Percentiles rank a stretch among this genome's conserved stretches.
These are phyloP conservation scores for Spicauda simplicius DNA, from an alignment of 2,888 invertebrate genomes.

Conservation along the genomic window DNA sequence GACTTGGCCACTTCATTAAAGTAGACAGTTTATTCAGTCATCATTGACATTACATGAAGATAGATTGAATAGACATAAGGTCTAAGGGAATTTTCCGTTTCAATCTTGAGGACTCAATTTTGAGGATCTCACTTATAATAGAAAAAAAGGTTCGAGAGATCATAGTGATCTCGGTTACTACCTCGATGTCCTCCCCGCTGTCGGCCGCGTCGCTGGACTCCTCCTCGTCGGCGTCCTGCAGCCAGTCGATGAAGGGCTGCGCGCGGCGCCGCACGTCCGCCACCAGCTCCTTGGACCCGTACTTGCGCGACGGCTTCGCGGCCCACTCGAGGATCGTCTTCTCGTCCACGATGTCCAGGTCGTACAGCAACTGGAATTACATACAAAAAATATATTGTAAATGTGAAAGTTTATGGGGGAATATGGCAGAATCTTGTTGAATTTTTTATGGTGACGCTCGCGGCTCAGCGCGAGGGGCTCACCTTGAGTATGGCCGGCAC, in stretches of 20 bases:
- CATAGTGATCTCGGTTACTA: too few relatives aligned
- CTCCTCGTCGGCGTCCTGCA: conserved; percentile 98
- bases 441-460: too few relatives aligned
- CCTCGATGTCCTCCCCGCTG: conserved; percentile 43
- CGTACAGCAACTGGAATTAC: conserved; percentile 91
- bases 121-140: too few relatives aligned
- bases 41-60: too few relatives aligned
- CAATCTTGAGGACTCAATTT: too few relatives aligned
- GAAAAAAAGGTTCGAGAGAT: too few relatives aligned
- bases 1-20: too few relatives aligned
- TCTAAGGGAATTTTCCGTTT: too few relatives aligned
- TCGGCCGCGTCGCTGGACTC: conserved; percentile 82
- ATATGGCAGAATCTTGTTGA: too few relatives aligned
- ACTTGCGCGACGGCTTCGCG: conserved; percentile 97
- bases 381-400: background rate
- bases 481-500: conserved; percentile 89
- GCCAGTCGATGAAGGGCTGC: conserved; percentile 97
- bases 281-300: conserved; percentile 95
- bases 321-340: conserved; percentile 98
- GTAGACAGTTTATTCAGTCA: too few relatives aligned
- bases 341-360: conserved; percentile 97
- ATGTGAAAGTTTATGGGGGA: too few relatives aligned
- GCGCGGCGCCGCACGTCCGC: conserved; percentile 97
- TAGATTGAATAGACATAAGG: too few relatives aligned
- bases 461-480: background rate